Percentiles rank a stretch among this genome's conserved stretches.
These are phyloP conservation scores for Archips crataeganus DNA, from an alignment of 2,888 invertebrate species.

Conservation along the genomic window DNA sequence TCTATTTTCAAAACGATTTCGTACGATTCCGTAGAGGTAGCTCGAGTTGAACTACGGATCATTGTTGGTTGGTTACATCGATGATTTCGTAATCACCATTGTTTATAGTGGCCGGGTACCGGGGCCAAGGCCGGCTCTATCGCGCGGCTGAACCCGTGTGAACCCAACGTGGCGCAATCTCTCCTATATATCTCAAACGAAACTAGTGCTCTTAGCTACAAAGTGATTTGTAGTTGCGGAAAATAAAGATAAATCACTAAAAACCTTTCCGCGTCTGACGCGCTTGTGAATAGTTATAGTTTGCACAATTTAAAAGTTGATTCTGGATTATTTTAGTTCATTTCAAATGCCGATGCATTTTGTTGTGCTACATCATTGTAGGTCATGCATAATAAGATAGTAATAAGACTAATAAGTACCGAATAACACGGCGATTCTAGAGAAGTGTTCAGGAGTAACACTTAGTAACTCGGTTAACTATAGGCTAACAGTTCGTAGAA, in stretches of 20 bases:
- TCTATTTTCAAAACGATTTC: background rate
- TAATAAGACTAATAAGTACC: too few relatives aligned
- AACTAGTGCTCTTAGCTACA: constrained; percentile 22
- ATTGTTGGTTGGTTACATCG: constrained; percentile 49
- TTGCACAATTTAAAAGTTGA: background rate
- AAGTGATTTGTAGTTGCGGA: constrained; percentile 20
- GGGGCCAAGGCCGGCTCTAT: constrained; percentile 75
- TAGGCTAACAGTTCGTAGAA: too few relatives aligned
- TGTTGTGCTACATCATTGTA: constrained; percentile 1
- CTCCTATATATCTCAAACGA: constrained; percentile 19
- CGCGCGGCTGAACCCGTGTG: constrained; percentile 68
- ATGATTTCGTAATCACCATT: constrained; percentile 67
- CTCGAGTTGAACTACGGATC: constrained; percentile 22
- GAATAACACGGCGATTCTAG: background rate
- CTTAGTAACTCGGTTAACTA: too few relatives aligned
- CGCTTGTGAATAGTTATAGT: background rate
- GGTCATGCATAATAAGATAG: background rate
- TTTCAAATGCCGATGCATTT: background rate
- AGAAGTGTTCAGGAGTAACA: too few relatives aligned
- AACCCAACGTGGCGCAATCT: constrained; percentile 59
- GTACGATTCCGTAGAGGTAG: background rate
- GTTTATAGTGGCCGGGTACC: constrained; percentile 59
- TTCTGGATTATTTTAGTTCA: background rate
- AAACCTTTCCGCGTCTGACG: constrained; percentile 15
- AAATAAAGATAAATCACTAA: constrained; percentile 25